Evolutionary conservation across 2,113 vertebrate species (phyloP), one percentile per base, ranked within the genome.

Genomic region (Rattus rattus): DNA sequence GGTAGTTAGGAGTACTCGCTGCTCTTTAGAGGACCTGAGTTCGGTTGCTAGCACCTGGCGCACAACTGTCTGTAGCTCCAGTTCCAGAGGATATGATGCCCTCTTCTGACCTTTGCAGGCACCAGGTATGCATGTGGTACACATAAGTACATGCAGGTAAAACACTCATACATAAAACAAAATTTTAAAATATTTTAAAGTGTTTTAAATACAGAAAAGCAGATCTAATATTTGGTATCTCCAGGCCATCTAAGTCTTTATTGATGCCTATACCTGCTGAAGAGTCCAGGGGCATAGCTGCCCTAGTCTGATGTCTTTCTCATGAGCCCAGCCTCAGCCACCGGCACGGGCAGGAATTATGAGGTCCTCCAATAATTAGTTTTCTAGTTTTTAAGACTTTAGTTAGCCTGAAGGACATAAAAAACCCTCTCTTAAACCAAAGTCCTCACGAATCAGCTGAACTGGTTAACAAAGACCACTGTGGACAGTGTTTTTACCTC

Each of bases 401-500:
- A 28, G 49, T 88, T 88, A 73, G 70, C 73, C 49, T 88, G 67
- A 72, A 88, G 33, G 7, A 70, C 20, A 72, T 28, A 54, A 70
- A 54, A 72, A 95, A 24, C 94, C 80, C 6, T 12, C 19, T 95
- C 43, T 81, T 96, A 93, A 91, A 30, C 22, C 59, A 80, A 95
- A 93, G 19, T 94, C 87, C 75, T 92, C 70, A 85, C 72, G 16
- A 96, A 86, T 36, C 52, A 73, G 75, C 1, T 84, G n/a, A 81
- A 81, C 3, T 52, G 19, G 61, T 70, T 94, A 92, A 91, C 49
- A 76, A 61, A 95, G 22, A 43, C 5, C 39, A 92, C 83, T 43
- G 24, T 85, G 30, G 65, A 76, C 36, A 67, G 36, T 63, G 39
- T 30, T 75, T 92, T 98, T 98, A 99, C 99, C 99, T 99, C 99